phyloP scores from a whole-genome alignment of 1,140 invertebrate genomes.

The Achatina immaculata region DNA sequence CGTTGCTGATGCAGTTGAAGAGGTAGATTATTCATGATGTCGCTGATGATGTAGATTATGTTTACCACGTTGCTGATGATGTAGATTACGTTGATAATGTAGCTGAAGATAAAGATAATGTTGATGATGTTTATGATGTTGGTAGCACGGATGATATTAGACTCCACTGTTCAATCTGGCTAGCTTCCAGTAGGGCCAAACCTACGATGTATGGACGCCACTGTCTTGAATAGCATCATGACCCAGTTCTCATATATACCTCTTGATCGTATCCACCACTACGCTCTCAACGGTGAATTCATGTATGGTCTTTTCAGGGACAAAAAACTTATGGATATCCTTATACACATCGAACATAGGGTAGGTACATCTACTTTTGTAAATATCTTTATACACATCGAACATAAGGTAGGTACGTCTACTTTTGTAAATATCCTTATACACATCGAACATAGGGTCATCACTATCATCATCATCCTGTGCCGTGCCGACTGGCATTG shows the following conservation, averaged over 20 bases:
- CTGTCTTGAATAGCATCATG: neutral
- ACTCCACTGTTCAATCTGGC: too few species aligned
- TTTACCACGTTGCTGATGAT: too few species aligned
- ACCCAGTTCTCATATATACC: constrained; percentile 42
- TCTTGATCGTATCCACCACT: constrained; percentile 47
- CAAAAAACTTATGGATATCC: constrained; percentile 47
- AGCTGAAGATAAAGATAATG: too few species aligned
- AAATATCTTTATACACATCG: constrained; percentile 49
- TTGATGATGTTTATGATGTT: too few species aligned
- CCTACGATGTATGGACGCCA: neutral
- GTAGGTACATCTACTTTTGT: constrained; percentile 17
- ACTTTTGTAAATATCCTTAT: constrained; percentile 49
- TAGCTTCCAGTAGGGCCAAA: neutral
- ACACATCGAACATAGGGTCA: constrained; percentile 40
- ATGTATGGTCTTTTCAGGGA: constrained; percentile 42
- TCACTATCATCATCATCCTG: neutral
- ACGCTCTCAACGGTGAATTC: constrained; percentile 44
- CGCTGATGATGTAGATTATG: too few species aligned
- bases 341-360: constrained; percentile 44
- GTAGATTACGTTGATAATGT: too few species aligned
- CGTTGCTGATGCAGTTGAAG: too few species aligned
- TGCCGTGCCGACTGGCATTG: too few species aligned
- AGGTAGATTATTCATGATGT: too few species aligned
- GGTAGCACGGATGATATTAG: too few species aligned
- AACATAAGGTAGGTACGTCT: constrained; percentile 24